Conservation (phyloP, 1,140 invertebrate genomes). For the Acromyrmex heyeri region DNA sequence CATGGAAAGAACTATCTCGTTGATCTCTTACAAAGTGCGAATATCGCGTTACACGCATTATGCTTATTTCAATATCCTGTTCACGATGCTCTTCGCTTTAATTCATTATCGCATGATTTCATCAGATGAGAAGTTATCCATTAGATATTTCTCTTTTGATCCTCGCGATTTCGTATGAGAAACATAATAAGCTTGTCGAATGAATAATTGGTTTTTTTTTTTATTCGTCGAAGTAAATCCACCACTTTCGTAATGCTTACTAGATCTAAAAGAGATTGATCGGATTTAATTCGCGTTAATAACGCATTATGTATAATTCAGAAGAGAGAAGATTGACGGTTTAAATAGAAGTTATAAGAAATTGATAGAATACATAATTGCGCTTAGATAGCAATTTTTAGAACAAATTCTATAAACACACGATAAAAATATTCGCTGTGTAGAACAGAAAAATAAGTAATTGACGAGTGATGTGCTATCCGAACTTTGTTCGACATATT, state of each 20-base stretch:
- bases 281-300: slow-evolving; percentile 14
- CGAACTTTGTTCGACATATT: background rate
- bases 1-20: slow-evolving; percentile 56
- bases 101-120: slow-evolving; percentile 10
- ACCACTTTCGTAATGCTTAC: background rate
- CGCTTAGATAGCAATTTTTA: background rate
- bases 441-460: background rate
- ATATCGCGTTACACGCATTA: slow-evolving; percentile 45
- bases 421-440: background rate
- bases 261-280: background rate
- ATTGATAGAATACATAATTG: background rate
- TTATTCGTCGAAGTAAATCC: slow-evolving; percentile 1
- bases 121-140: background rate
- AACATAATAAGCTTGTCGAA: slow-evolving; percentile 11
- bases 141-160: background rate
- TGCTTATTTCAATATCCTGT: background rate
- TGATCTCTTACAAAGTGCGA: slow-evolving; percentile 37
- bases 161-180: background rate
- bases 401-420: background rate
- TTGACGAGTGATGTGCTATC: slow-evolving; percentile 7
- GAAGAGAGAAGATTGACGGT: background rate
- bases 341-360: background rate
- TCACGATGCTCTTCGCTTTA: slow-evolving; percentile 3
- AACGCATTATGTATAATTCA: background rate
- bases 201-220: background rate